phyloP scores from a whole-genome alignment of 2,113 vertebrate genomes.

The Xyrauchen texanus region DNA sequence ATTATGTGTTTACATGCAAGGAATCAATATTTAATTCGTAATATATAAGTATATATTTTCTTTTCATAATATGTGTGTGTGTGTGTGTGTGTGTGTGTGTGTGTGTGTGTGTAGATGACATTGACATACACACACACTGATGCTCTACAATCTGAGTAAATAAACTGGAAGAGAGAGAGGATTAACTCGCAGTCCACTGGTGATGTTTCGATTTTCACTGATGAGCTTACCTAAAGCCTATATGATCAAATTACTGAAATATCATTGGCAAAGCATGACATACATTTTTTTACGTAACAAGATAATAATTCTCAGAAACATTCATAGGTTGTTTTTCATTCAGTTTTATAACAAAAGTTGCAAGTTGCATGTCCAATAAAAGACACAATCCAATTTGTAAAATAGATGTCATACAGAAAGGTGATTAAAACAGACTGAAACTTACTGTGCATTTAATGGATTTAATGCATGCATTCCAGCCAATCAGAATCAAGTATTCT shows the following conservation, averaged over 20 bases:
- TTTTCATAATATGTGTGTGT: too few species aligned
- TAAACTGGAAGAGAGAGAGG: background rate
- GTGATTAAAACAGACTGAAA: too few species aligned
- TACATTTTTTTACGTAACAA: background rate
- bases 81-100: too few species aligned
- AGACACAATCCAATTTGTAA: slow-evolving; percentile 9
- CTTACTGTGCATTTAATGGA: too few species aligned
- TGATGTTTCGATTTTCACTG: background rate
- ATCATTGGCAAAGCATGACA: background rate
- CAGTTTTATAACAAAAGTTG: slow-evolving; percentile 8
- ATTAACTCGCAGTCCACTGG: background rate
- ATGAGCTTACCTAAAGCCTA: slow-evolving; percentile 28
- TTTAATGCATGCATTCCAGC: too few species aligned
- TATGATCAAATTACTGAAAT: slow-evolving; percentile 16
- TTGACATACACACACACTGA: background rate
- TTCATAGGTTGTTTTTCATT: background rate
- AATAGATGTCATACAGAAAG: too few species aligned
- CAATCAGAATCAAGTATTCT: too few species aligned
- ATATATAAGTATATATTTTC: too few species aligned
- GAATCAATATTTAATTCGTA: too few species aligned
- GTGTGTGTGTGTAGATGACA: too few species aligned
- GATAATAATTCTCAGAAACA: background rate
- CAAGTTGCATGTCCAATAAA: slow-evolving; percentile 2
- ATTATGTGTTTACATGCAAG: too few species aligned
- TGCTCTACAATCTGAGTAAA: background rate